Evolutionary conservation across 2,888 invertebrate species (phyloP).

Genomic region (Cosmia trapezina): DNA sequence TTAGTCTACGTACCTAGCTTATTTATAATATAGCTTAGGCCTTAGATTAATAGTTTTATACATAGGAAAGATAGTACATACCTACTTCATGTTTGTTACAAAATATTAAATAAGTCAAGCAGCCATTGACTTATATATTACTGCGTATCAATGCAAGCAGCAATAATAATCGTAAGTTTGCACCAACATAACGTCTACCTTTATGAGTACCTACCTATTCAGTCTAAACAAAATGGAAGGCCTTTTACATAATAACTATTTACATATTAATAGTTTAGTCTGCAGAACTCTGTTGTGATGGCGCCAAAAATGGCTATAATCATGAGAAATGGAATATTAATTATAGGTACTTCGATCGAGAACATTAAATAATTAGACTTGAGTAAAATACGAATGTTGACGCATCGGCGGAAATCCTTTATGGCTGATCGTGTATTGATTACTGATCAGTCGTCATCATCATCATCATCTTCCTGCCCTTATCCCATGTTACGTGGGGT

Average conservation of each 20-base stretch:
- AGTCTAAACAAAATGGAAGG: not conserved
- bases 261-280: not conserved
- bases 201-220: too few species aligned
- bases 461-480: too few species aligned
- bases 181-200: not conserved
- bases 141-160: not conserved
- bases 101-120: not conserved
- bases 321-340: not conserved
- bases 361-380: too few species aligned
- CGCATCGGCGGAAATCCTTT: not conserved
- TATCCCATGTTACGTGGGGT: too few species aligned
- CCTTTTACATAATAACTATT: not conserved
- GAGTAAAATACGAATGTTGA: too few species aligned
- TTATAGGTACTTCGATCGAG: not conserved
- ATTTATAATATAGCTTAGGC: not conserved
- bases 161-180: not conserved
- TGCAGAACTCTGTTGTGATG: not conserved
- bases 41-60: not conserved
- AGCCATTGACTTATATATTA: too few species aligned
- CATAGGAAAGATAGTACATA: not conserved
- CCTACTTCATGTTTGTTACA: not conserved
- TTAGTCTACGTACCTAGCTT: too few species aligned
- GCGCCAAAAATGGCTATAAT: not conserved
- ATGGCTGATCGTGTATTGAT: constrained; percentile 1
- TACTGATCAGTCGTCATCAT: not conserved